Conservation (phyloP, 2,113 vertebrate genomes). For the Mobula birostris region DNA sequence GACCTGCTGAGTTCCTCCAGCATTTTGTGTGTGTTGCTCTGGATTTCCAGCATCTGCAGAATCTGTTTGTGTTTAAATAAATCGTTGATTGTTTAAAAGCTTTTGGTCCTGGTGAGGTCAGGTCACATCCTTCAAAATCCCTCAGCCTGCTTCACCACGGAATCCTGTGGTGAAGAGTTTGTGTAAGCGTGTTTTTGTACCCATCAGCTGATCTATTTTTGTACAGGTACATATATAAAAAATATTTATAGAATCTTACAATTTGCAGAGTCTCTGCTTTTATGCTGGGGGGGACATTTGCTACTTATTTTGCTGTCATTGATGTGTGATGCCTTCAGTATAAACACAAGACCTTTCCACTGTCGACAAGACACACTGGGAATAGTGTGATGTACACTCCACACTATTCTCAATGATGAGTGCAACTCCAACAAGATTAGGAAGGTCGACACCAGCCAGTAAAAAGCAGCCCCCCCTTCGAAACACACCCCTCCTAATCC, state of each 20-base stretch:
- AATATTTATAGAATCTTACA: background rate
- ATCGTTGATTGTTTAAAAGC: background rate
- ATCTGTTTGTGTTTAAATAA: background rate
- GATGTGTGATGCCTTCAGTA: background rate
- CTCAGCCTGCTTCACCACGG: background rate
- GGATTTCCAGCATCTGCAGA: too few species aligned
- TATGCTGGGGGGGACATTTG: background rate
- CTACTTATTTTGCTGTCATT: background rate
- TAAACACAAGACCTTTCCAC: too few species aligned
- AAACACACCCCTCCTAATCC: too few species aligned
- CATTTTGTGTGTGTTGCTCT: too few species aligned
- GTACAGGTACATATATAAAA: background rate
- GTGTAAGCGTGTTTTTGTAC: background rate
- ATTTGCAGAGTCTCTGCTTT: background rate
- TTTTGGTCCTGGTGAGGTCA: background rate
- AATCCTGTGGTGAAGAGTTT: background rate
- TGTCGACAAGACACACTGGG: too few species aligned
- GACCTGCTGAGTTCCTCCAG: too few species aligned
- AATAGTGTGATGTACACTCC: too few species aligned
- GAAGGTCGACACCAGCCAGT: too few species aligned
- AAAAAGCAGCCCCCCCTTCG: too few species aligned
- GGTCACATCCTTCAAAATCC: background rate
- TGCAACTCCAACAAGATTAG: too few species aligned
- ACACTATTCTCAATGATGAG: too few species aligned
- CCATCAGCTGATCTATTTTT: background rate